Percentiles rank a stretch among this genome's conserved stretches.
phyloP scores from a whole-genome alignment of 2,797 vertebrate genomes.

The Cuculus canorus region DNA sequence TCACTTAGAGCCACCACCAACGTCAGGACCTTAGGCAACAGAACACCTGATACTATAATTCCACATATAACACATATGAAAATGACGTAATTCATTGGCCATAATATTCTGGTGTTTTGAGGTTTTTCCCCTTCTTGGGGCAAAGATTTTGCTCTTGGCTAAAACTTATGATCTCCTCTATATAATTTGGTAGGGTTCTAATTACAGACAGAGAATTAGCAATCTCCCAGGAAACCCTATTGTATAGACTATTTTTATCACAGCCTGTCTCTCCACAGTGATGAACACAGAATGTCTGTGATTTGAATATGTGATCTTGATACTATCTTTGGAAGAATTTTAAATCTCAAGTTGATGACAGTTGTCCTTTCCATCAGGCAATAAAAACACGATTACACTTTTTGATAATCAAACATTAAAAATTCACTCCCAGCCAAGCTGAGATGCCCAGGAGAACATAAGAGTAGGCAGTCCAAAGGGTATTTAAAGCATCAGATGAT shows the following conservation, averaged over 20 bases:
- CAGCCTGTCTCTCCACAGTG: background rate
- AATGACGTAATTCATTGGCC: background rate
- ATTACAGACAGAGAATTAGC: background rate
- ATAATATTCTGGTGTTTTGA: background rate
- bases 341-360: background rate
- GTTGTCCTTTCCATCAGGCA: background rate
- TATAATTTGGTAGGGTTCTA: background rate
- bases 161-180: background rate
- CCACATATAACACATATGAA: background rate
- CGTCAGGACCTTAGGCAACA: background rate
- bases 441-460: background rate
- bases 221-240: background rate
- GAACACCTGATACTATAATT: background rate
- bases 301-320: slow-evolving; percentile 7
- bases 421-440: background rate
- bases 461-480: background rate
- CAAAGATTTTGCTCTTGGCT: background rate
- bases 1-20: background rate
- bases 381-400: background rate
- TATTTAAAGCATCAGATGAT: slow-evolving; percentile 32
- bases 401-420: slow-evolving; percentile 21
- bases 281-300: background rate
- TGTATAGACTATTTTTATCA: background rate
- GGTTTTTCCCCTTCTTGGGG: background rate
- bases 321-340: background rate